phyloP scores from a whole-genome alignment of 2,888 invertebrate species.

The Dolomedes plantarius region DNA sequence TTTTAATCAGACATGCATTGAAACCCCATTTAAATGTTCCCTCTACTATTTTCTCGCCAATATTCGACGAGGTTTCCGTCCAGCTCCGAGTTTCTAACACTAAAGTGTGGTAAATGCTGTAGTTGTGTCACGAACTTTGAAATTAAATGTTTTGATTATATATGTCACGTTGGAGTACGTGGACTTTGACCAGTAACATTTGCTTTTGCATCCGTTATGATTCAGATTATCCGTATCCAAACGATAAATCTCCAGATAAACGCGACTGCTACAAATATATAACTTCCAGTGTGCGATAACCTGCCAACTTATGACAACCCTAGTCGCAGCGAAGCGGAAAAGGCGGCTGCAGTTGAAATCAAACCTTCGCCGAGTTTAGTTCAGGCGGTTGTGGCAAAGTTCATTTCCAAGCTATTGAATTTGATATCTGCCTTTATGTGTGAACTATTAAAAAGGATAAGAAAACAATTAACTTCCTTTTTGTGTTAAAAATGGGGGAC shows the following conservation, averaged over 20 bases:
- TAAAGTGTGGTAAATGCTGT: too few species aligned
- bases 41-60: too few species aligned
- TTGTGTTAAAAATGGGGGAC: constrained; percentile 51
- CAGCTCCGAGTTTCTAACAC: too few species aligned
- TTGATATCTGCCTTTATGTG: background rate
- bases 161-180: background rate
- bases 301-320: constrained; percentile 31
- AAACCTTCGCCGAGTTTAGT: background rate
- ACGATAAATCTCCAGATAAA: background rate
- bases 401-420: background rate
- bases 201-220: background rate
- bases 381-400: background rate
- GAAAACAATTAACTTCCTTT: constrained; percentile 28
- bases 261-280: background rate
- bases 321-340: background rate
- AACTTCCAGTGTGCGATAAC: constrained; percentile 30
- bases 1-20: too few species aligned
- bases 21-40: too few species aligned
- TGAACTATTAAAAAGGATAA: constrained; percentile 21
- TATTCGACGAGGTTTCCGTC: too few species aligned
- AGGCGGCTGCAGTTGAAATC: background rate
- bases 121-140: too few species aligned
- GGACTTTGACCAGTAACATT: background rate
- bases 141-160: background rate
- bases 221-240: background rate